Evolutionary conservation across 1,140 invertebrate species (phyloP).

Genomic region (Euschistus heros): DNA sequence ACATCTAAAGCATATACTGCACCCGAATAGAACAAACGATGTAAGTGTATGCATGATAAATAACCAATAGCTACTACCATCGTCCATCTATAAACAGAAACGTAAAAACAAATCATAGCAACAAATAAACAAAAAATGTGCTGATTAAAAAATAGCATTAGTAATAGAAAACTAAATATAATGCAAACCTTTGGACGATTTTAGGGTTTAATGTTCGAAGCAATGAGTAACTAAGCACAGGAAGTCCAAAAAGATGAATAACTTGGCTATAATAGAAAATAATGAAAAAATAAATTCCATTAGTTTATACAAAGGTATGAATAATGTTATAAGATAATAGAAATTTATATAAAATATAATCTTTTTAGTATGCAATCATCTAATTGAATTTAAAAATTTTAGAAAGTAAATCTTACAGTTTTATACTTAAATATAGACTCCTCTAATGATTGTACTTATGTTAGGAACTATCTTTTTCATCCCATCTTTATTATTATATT

Average conservation of each 20-base stretch:
- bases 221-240: constrained; percentile 60
- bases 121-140: constrained; percentile 29
- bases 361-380: no score
- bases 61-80: constrained; percentile 67
- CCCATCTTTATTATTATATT: no score
- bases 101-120: constrained; percentile 25
- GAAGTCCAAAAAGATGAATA: constrained; percentile 61
- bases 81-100: constrained; percentile 48
- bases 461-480: no score
- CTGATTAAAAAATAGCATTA: not conserved
- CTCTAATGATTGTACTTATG: no score
- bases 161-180: not conserved
- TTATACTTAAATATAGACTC: no score
- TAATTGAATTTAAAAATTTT: no score
- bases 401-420: no score
- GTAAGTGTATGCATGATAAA: constrained; percentile 72
- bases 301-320: no score
- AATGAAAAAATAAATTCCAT: no score
- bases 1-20: constrained; percentile 83
- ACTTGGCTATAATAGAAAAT: constrained; percentile 51
- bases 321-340: no score
- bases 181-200: constrained; percentile 48
- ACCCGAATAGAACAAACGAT: constrained; percentile 78
- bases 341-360: no score
- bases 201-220: constrained; percentile 49